These are phyloP conservation scores for Syngnathus scovelli DNA, from an alignment of 2,113 vertebrate species.

Conservation along the genomic window DNA sequence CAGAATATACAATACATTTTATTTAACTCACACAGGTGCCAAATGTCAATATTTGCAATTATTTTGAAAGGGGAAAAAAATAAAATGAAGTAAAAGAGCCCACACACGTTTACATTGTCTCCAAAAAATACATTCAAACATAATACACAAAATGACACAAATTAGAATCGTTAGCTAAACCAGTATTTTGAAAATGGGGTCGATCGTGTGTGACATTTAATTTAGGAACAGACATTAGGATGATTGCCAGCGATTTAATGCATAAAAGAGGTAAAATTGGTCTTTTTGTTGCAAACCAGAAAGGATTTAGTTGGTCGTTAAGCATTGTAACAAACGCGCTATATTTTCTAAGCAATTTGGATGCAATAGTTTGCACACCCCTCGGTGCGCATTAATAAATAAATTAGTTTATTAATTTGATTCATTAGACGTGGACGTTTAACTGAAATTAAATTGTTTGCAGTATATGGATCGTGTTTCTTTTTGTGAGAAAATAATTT, in stretches of 20 bases:
- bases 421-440: neutral
- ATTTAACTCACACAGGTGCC: too few relatives aligned
- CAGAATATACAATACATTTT: too few relatives aligned
- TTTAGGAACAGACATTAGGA: neutral
- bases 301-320: constrained; percentile 27
- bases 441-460: neutral
- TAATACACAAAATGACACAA: neutral
- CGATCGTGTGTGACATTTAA: neutral
- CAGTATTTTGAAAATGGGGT: neutral
- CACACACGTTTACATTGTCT: neutral
- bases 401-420: neutral
- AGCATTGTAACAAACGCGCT: neutral
- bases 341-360: neutral
- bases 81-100: neutral
- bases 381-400: neutral
- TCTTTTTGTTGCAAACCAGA: constrained; percentile 23
- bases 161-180: neutral
- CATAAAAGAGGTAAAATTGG: constrained; percentile 1
- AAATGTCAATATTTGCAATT: neutral
- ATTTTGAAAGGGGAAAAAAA: neutral
- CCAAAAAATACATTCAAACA: neutral
- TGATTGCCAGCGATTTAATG: neutral
- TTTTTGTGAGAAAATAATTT: too few relatives aligned
- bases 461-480: neutral
- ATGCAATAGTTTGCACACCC: neutral